Evolutionary conservation across 2,888 invertebrate species (phyloP), one percentile per base, ranked within the genome.

Genomic region (Cryptocephalus primarius): DNA sequence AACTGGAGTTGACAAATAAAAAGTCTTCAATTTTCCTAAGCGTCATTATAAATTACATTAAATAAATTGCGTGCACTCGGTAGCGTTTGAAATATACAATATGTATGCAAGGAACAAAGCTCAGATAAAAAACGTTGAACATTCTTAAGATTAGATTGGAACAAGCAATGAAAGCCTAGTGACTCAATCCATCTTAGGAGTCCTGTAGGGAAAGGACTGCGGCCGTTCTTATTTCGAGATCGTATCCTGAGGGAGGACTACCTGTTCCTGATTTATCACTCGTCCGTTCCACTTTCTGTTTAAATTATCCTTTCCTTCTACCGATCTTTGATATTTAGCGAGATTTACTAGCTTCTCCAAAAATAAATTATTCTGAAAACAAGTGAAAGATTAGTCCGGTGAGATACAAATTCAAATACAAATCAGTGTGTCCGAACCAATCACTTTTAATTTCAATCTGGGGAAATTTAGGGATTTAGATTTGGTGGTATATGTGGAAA

Each of bases 251-350:
- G 67, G 68, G 67, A 67, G 60, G 62, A 57, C 64, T 67, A 68
- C 67, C 67, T 68, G 65, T 65, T 66, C 68, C 68, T 68, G 69
- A 69, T 69, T 69, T 69, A 69, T 70, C 63, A 65, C 68, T 67
- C 63, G 67, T 68, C 68, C 62, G 61, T 57, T 67, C 66, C 68
- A 67, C 68, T 67, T 67, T 67, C 64, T 55, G 60, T 62, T 61
- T 59, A 65, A 64, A 65, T 66, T 66, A 67, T 68, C 67, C 61
- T 61, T 61, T 60, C 58, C 64, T 61, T 58, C 52, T 62, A 64
- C 67, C 66, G 67, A 65, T 65, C 63, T 64, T 63, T 64, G 67
- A 68, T 68, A 68, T 67, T 68, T 68, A 68, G 66, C 65, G 58
- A 62, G 67, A 68, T 68, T 67, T 67, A 66, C 62, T 61, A 60